These are phyloP conservation scores for Eulimnadia texana DNA, from an alignment of 1,140 invertebrate genomes.

Conservation along the genomic window DNA sequence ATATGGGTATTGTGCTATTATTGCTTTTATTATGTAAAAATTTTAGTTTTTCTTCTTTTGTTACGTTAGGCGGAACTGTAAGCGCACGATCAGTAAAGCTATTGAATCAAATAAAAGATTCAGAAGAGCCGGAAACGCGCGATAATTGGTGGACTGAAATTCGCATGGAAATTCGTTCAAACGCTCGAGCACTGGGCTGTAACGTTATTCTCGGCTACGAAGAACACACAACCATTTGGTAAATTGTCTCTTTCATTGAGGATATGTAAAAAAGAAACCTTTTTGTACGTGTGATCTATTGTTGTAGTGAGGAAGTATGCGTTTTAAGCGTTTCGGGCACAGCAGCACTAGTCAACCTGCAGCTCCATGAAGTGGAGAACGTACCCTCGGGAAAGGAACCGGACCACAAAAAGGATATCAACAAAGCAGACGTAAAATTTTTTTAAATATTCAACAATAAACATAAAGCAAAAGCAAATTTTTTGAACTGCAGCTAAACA, in stretches of 20 bases:
- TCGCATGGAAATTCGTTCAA: constrained; percentile 81
- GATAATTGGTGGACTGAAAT: constrained; percentile 93
- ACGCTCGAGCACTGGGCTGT: constrained; percentile 74
- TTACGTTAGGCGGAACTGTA: constrained; percentile 56
- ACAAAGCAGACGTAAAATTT: background rate
- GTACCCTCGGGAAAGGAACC: background rate
- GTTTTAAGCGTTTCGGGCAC: constrained; percentile 85
- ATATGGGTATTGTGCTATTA: constrained; percentile 52
- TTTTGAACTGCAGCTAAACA: background rate
- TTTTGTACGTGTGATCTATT: background rate
- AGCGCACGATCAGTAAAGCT: constrained; percentile 74
- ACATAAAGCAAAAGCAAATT: background rate
- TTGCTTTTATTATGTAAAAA: background rate
- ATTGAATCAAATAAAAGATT: constrained; percentile 52
- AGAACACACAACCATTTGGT: constrained; percentile 81
- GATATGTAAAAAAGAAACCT: background rate
- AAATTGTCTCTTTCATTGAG: too few relatives aligned
- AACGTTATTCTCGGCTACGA: constrained; percentile 87
- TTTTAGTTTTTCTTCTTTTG: constrained; percentile 1
- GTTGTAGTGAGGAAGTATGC: constrained; percentile 75
- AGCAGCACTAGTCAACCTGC: constrained; percentile 57
- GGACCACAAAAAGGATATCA: background rate
- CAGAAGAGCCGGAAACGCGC: constrained; percentile 68
- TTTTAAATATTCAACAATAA: background rate
- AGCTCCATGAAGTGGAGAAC: constrained; percentile 14